Conservation (phyloP, 2,888 invertebrate genomes). For the Tromatobia lineatoria region DNA sequence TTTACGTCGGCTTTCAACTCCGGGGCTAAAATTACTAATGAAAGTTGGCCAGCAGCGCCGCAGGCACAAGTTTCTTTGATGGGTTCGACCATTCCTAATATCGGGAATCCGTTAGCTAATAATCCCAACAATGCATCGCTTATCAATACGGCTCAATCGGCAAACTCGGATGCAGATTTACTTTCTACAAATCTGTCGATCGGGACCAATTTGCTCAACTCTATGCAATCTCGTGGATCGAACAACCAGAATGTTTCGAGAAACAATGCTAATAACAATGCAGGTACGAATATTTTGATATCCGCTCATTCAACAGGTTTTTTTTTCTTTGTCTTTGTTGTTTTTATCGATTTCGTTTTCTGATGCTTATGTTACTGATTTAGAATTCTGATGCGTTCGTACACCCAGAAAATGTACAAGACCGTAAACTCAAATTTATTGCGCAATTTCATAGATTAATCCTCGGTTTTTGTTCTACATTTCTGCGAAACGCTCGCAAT, state of each 20-base stretch:
- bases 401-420: too few relatives aligned
- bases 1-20: constrained; percentile 90
- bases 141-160: constrained; percentile 68
- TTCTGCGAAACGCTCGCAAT: too few relatives aligned
- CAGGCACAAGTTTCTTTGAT: constrained; percentile 77
- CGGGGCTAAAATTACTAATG: constrained; percentile 76
- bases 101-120: constrained; percentile 76
- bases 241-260: constrained; percentile 73
- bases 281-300: constrained; percentile 72
- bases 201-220: constrained; percentile 79
- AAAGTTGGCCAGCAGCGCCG: constrained; percentile 70
- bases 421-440: too few relatives aligned
- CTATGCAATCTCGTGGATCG: constrained; percentile 74
- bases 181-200: constrained; percentile 71
- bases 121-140: constrained; percentile 74
- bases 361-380: too few relatives aligned
- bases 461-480: too few relatives aligned
- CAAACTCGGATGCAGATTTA: constrained; percentile 64
- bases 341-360: too few relatives aligned
- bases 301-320: constrained; percentile 17
- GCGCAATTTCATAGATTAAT: too few relatives aligned
- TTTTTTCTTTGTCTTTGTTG: neutral
- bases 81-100: constrained; percentile 75
- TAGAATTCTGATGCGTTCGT: too few relatives aligned
- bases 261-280: constrained; percentile 80